Base-by-base conservation (phyloP, 2,888 invertebrate genomes). In the Notocelia uddmanniana region DNA sequence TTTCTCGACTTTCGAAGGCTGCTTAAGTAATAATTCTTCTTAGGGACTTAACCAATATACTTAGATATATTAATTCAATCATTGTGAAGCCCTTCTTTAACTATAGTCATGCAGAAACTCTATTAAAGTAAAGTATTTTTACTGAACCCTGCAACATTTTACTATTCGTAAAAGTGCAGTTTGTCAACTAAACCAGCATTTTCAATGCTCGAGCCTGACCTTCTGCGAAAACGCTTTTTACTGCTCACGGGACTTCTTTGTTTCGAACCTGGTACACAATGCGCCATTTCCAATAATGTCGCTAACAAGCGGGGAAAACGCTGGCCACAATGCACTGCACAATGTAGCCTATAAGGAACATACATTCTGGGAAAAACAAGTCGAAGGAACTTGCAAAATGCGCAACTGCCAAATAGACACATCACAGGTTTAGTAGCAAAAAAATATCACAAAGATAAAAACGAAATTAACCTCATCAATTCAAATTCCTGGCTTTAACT, bases 241-340 rank as follows among this genome's bases (percentile, higher is more conserved):
- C 82, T 86, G 80, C 84, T 83, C 82, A 81, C 81, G 81, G 82
- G 80, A 84, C 82, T 89, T 91, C 91, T 89, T 91, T 91, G 90
- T 91, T 90, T 88, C 80, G 78, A 82, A 80, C 83, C 76, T 79
- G 73, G 83, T 79, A 84, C 78, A 87, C 89, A 89, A 88, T 89
- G 84, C 85, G 81, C 83, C 81, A 87, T 88, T 90, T 88, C 89
- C 87, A 88, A 88, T 88, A 90, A 90, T 88, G 88, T 89, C 74
- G 77, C 85, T 86, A 87, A 88, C 86, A 86, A 88, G 84, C 84
- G 83, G 85, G 81, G 83, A 81, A 50, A 85, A 86, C 84, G 76
- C 74, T 81, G 76, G 77, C 83, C 77, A 85, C 85, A 87, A 84
- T 86, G 85, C 80, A 75, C 78, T 81, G 76, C 82, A 85, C 83